Conservation (phyloP, 2,797 vertebrate species). For the Steatocranus sp. region DNA sequence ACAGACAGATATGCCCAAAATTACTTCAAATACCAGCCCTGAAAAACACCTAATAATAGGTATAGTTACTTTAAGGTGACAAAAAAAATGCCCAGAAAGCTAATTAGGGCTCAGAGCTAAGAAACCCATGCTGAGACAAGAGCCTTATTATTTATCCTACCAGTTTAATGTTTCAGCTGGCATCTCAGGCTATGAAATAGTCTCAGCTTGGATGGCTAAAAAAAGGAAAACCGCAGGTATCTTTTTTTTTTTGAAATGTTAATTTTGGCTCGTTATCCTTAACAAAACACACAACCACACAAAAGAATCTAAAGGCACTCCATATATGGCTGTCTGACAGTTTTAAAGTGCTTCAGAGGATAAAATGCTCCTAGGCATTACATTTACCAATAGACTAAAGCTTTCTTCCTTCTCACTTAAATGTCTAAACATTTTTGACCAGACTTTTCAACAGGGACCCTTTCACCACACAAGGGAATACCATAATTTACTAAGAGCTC, state of each 20-base stretch:
- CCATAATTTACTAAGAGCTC: conserved; percentile 3
- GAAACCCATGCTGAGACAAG: neutral
- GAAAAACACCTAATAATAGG: neutral
- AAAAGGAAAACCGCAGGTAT: neutral
- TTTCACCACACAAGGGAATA: conserved; percentile 6
- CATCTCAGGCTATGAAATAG: neutral
- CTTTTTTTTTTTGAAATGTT: neutral
- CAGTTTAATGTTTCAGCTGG: neutral
- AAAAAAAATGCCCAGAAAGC: neutral
- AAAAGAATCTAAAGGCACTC: neutral
- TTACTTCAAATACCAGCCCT: neutral
- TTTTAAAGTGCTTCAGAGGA: neutral
- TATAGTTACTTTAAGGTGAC: neutral
- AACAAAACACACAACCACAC: neutral
- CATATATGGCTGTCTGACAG: neutral
- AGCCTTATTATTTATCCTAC: neutral
- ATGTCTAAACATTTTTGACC: neutral
- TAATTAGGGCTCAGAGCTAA: neutral
- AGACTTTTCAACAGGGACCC: neutral
- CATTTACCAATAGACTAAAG: neutral
- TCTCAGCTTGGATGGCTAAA: neutral
- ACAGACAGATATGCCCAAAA: neutral
- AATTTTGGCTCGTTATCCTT: neutral
- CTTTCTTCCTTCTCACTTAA: neutral
- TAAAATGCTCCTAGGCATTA: neutral